These are phyloP conservation scores for Hyalella azteca DNA, from an alignment of 2,888 invertebrate genomes.

Conservation along the genomic window DNA sequence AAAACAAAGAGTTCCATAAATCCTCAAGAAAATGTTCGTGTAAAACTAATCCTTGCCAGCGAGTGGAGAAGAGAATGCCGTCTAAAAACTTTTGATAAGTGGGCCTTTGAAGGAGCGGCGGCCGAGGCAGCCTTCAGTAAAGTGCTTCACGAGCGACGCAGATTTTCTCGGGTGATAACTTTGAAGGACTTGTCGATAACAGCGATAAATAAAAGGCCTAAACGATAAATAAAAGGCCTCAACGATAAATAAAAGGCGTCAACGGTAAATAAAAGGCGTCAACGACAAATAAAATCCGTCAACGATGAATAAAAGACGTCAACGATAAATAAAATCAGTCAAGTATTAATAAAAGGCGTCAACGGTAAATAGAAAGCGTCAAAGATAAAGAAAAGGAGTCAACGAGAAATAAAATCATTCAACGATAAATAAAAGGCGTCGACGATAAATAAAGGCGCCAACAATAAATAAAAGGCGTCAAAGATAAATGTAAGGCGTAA, in stretches of 20 bases:
- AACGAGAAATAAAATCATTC: too few species aligned
- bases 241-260: slow-evolving; percentile 9
- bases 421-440: too few species aligned
- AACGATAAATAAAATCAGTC: too few species aligned
- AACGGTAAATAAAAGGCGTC: slow-evolving; percentile 4
- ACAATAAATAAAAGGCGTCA: too few species aligned
- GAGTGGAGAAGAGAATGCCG: slow-evolving; percentile 30
- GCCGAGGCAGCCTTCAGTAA: slow-evolving; percentile 4
- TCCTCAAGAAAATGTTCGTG: slow-evolving; percentile 29
- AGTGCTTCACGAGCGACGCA: slow-evolving; percentile 21
- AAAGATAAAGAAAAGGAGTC: too few species aligned
- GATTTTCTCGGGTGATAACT: slow-evolving; percentile 29
- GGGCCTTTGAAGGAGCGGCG: slow-evolving; percentile 31
- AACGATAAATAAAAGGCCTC: slow-evolving; percentile 10
- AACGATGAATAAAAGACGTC: too few species aligned
- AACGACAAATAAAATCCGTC: too few species aligned
- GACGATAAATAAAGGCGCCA: neutral
- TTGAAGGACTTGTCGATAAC: slow-evolving; percentile 35
- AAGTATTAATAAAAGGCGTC: too few species aligned
- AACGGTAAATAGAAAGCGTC: too few species aligned
- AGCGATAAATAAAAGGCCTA: slow-evolving; percentile 16
- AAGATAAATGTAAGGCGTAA: too few species aligned
- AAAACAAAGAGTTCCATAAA: slow-evolving; percentile 35
- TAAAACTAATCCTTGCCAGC: slow-evolving; percentile 32
- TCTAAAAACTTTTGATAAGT: slow-evolving; percentile 34